These are phyloP conservation scores for Sinohyriopsis cumingii DNA, from an alignment of 2,888 invertebrate species.

Conservation along the genomic window DNA sequence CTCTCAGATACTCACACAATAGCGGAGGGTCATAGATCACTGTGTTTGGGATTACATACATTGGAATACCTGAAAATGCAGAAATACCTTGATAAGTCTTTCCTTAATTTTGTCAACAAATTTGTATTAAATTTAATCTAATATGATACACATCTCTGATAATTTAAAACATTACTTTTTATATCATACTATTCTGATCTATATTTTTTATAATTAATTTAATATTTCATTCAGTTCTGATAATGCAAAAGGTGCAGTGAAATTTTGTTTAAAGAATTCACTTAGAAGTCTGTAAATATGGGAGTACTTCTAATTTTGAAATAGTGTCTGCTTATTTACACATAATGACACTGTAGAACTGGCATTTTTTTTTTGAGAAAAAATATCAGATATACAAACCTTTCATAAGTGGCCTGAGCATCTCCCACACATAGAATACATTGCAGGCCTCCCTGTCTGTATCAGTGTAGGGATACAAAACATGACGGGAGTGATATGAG, in stretches of 20 bases:
- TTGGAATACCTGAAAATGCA: conserved; percentile 58
- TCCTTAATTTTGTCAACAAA: too few species aligned
- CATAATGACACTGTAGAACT: neutral
- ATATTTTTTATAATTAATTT: too few species aligned
- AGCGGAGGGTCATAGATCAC: conserved; percentile 71
- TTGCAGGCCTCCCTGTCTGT: conserved; percentile 72
- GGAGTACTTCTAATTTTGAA: neutral
- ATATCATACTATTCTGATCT: too few species aligned
- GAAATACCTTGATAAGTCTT: neutral
- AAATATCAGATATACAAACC: conserved; percentile 45
- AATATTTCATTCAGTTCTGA: too few species aligned
- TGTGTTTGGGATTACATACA: conserved; percentile 71
- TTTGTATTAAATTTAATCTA: too few species aligned
- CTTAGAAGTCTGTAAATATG: too few species aligned
- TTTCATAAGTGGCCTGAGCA: conserved; percentile 71
- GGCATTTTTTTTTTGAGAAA: neutral
- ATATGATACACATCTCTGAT: too few species aligned
- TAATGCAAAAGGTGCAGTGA: too few species aligned
- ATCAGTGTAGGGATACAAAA: conserved; percentile 64
- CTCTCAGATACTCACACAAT: conserved; percentile 65
- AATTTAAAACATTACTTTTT: too few species aligned
- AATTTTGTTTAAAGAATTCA: too few species aligned
- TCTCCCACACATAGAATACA: conserved; percentile 73
- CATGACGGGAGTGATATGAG: conserved; percentile 70
- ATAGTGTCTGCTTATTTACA: neutral